phyloP scores from a whole-genome alignment of 2,797 vertebrate genomes.

The Ibycter americanus region DNA sequence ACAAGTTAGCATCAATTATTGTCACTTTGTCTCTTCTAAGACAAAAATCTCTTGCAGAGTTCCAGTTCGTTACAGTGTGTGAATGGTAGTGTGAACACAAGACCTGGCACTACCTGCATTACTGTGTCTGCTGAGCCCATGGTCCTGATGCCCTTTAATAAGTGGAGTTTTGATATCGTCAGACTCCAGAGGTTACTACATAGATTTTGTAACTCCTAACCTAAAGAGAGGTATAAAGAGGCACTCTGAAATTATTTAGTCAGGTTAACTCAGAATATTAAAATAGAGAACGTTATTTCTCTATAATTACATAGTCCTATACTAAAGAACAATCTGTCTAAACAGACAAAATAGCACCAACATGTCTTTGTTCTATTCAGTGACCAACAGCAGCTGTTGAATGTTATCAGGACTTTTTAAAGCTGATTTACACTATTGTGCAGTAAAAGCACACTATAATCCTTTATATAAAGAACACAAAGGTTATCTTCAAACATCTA shows the following conservation, averaged over 20 bases:
- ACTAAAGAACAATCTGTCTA: not conserved
- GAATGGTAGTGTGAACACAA: not conserved
- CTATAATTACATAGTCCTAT: not conserved
- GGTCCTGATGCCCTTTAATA: not conserved
- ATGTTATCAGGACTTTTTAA: not conserved
- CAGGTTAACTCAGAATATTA: not conserved
- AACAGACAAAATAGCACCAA: slow-evolving; percentile 40
- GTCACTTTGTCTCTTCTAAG: not conserved
- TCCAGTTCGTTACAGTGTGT: not conserved
- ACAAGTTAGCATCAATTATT: not conserved
- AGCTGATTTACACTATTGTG: not conserved
- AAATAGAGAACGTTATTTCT: not conserved
- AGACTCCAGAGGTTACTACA: not conserved
- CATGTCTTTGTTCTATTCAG: not conserved
- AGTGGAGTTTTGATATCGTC: not conserved
- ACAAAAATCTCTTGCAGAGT: not conserved
- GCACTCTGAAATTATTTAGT: not conserved
- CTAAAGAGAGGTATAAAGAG: not conserved
- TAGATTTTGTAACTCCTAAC: not conserved
- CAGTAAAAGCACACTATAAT: not conserved
- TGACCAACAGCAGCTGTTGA: not conserved
- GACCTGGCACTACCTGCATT: not conserved
- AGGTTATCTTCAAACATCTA: not conserved
- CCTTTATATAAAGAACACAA: not conserved
- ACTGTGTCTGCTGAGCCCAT: not conserved